These are phyloP conservation scores for Charina bottae DNA, from an alignment of 2,113 vertebrate species.

Conservation along the genomic window DNA sequence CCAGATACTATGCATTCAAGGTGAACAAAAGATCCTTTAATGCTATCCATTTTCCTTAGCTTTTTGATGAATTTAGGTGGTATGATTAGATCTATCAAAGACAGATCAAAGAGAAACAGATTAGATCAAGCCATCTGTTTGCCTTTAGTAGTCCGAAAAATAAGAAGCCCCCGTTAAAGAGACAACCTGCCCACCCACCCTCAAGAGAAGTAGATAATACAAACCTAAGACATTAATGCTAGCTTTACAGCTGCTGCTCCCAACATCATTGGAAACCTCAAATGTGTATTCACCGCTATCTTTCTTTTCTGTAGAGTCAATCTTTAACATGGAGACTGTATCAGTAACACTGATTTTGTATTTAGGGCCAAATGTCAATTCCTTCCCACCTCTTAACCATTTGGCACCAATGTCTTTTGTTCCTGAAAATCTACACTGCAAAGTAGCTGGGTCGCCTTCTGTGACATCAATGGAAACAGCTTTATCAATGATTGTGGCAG, in stretches of 20 bases:
- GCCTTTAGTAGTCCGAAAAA: conserved; percentile 11
- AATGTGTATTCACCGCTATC: conserved; percentile 91
- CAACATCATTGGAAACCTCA: conserved; percentile 93
- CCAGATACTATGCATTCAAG: conserved; percentile 95
- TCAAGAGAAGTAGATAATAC: conserved; percentile 68
- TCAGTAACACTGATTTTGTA: conserved; percentile 90
- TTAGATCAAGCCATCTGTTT: conserved; percentile 33
- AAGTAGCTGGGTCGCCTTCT: conserved; percentile 91
- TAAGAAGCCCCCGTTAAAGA: not conserved
- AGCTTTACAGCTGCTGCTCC: conserved; percentile 88
- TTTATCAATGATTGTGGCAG: conserved; percentile 90
- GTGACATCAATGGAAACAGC: conserved; percentile 95
- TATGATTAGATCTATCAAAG: conserved; percentile 91
- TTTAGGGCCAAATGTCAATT: conserved; percentile 84
- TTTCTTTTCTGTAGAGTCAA: conserved; percentile 86
- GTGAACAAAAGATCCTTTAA: conserved; percentile 94
- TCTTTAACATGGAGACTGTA: conserved; percentile 88
- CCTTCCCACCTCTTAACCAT: conserved; percentile 90
- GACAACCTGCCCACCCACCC: not conserved
- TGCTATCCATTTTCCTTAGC: conserved; percentile 91
- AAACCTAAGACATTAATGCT: conserved; percentile 88
- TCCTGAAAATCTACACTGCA: conserved; percentile 93
- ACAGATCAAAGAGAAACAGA: conserved; percentile 57
- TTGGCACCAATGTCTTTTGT: conserved; percentile 88
- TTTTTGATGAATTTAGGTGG: conserved; percentile 96